These are phyloP conservation scores for Sprattus sprattus DNA, from an alignment of 2,113 vertebrate genomes.

Conservation along the genomic window DNA sequence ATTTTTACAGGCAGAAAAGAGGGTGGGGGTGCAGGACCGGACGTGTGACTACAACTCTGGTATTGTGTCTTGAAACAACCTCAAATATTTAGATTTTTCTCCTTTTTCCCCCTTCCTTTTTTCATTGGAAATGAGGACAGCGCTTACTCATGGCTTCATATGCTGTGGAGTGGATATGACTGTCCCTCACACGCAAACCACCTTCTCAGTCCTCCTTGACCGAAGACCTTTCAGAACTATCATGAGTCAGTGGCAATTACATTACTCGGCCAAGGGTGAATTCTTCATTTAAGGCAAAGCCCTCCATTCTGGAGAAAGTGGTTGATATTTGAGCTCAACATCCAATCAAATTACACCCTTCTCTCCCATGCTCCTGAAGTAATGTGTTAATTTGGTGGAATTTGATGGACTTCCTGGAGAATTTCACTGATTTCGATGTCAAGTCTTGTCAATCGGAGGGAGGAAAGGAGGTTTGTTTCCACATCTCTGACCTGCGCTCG, in stretches of 20 bases:
- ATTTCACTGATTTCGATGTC: too few relatives aligned
- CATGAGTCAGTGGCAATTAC: not conserved
- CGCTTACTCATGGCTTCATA: not conserved
- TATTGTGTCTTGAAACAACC: not conserved
- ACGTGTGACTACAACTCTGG: constrained; percentile 1
- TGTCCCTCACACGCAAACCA: not conserved
- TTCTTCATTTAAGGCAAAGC: not conserved
- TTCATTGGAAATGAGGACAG: not conserved
- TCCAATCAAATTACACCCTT: not conserved
- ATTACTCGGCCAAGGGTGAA: not conserved
- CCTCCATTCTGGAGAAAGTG: not conserved
- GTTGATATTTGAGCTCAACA: not conserved
- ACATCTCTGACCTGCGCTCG: too few relatives aligned
- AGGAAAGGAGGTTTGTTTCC: too few relatives aligned
- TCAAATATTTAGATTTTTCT: not conserved
- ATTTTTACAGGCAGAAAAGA: constrained; percentile 59
- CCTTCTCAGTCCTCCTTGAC: not conserved
- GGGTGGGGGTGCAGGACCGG: not conserved
- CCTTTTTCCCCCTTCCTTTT: not conserved
- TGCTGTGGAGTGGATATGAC: not conserved
- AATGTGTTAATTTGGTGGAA: not conserved
- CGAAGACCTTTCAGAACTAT: not conserved
- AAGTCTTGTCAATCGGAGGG: too few relatives aligned
- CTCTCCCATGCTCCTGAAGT: not conserved
- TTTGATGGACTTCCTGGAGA: too few relatives aligned